A percentile compares a stretch with the other conserved stretches of the same genome.
Evolutionary conservation across 92 coral and sea anemone genomes (phyloP).

Genomic region (Epizoanthus rinbou): DNA sequence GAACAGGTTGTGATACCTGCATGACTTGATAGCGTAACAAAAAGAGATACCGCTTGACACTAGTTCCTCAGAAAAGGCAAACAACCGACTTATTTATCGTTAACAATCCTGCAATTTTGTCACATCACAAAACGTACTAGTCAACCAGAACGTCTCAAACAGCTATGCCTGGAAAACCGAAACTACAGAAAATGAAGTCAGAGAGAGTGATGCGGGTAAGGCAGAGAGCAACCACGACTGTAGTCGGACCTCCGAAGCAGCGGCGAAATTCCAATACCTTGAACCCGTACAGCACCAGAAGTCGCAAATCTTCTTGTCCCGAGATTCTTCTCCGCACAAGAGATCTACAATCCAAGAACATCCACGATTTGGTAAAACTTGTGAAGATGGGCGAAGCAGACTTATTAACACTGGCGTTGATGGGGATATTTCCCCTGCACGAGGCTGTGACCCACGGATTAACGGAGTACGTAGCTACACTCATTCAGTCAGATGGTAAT

Average conservation of each 20-base stretch:
- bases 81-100: not conserved
- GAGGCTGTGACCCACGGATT: slow-evolving; percentile 71
- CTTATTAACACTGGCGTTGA: slow-evolving; percentile 60
- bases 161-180: slow-evolving; percentile 36
- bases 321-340: slow-evolving; percentile 71
- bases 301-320: slow-evolving; percentile 68
- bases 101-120: not conserved
- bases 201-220: slow-evolving; percentile 35
- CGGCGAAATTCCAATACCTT: slow-evolving; percentile 42
- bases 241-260: slow-evolving; percentile 21
- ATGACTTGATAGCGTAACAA: not conserved
- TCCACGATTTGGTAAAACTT: slow-evolving; percentile 71
- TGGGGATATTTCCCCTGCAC: slow-evolving; percentile 75
- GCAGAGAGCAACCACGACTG: slow-evolving; percentile 6
- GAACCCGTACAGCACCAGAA: slow-evolving; percentile 47
- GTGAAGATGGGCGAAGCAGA: slow-evolving; percentile 76
- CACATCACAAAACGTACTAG: not conserved
- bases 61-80: not conserved
- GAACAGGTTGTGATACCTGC: not conserved
- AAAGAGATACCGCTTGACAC: too few species aligned
- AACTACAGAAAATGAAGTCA: slow-evolving; percentile 43
- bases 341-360: slow-evolving; percentile 59
- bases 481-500: slow-evolving; percentile 64
- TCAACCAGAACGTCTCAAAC: too few species aligned
- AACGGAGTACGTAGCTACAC: slow-evolving; percentile 51